phyloP scores from a whole-genome alignment of 2,113 vertebrate species.

The Oophaga pumilio region DNA sequence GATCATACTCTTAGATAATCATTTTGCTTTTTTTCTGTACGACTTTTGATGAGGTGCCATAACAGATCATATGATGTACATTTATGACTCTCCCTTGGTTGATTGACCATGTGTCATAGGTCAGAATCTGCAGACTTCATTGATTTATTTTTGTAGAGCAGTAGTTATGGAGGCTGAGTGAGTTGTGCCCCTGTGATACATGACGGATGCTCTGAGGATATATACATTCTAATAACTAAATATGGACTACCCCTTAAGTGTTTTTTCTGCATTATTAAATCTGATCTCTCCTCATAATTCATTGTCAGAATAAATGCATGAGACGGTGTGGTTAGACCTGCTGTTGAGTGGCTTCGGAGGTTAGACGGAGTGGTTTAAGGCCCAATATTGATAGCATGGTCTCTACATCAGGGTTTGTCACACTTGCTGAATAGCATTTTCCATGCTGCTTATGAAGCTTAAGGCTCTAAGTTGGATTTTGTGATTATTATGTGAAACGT shows the following conservation, averaged over 20 bases:
- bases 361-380: constrained; percentile 1
- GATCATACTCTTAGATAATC: too few species aligned
- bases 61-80: too few species aligned
- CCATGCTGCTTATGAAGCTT: constrained; percentile 2
- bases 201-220: not conserved
- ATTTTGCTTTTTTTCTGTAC: too few species aligned
- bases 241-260: not conserved
- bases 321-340: not conserved
- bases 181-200: not conserved
- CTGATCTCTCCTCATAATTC: not conserved
- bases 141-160: not conserved
- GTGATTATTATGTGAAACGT: constrained; percentile 51
- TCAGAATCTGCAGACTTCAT: not conserved
- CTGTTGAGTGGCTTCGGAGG: not conserved
- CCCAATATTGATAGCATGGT: not conserved
- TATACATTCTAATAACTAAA: not conserved
- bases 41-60: too few species aligned
- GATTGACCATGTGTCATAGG: not conserved
- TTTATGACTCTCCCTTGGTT: not conserved
- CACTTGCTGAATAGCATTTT: constrained; percentile 43
- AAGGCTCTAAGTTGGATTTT: constrained; percentile 22
- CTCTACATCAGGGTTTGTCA: constrained; percentile 4
- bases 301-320: not conserved
- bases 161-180: not conserved
- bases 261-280: not conserved